phyloP scores from a whole-genome alignment of 64 coral and sea anemone species.

The Montipora cactus region DNA sequence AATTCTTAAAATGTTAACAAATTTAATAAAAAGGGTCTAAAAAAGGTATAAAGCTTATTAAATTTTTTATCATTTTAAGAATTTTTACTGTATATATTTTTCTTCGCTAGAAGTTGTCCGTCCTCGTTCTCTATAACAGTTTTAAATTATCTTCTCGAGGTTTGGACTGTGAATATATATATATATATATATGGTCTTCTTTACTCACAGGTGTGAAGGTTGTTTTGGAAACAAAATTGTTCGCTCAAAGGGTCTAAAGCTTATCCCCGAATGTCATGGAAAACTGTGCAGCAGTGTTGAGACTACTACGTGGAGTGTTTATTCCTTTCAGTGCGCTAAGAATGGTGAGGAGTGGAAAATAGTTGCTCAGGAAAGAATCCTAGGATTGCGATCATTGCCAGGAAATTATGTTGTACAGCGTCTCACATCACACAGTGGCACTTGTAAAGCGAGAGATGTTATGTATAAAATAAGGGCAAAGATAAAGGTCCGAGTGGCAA shows the following conservation, averaged over 20 bases:
- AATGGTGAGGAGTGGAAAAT: neutral
- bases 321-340: neutral
- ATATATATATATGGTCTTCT: neutral
- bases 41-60: no score
- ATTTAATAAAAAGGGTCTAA: no score
- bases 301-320: neutral
- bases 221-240: constrained; percentile 15
- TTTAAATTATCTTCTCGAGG: no score
- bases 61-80: no score
- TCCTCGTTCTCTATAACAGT: no score
- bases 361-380: neutral
- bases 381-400: no score
- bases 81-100: no score
- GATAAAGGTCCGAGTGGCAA: neutral
- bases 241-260: neutral
- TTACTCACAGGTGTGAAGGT: neutral
- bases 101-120: no score
- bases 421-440: neutral
- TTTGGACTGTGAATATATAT: no score
- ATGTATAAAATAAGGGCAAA: neutral
- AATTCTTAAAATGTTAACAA: no score
- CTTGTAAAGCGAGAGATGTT: neutral
- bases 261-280: constrained; percentile 4
- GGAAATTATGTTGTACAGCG: neutral
- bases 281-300: neutral